A percentile compares a stretch with the other conserved stretches of the same genome.
phyloP scores from a whole-genome alignment of 2,113 vertebrate species.

The Mola mola region DNA sequence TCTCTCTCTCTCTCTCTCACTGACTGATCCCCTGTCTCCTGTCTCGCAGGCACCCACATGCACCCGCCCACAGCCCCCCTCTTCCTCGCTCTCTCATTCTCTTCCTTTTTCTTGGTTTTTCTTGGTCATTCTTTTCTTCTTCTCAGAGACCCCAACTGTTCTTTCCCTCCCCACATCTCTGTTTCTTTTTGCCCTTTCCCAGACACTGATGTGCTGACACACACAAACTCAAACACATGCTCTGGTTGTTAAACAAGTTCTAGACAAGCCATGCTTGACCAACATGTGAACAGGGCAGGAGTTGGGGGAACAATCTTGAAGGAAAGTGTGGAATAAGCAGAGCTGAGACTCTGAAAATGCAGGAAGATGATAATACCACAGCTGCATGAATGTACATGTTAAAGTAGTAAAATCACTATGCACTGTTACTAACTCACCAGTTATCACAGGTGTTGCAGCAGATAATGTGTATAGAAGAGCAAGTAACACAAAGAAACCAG shows the following conservation, averaged over 20 bases:
- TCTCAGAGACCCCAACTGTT: constrained; percentile 39
- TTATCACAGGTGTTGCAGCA: constrained; percentile 11
- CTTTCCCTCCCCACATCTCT: constrained; percentile 52
- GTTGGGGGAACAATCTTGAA: constrained; percentile 8
- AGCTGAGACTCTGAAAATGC: constrained; percentile 1
- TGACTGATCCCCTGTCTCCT: constrained; percentile 76
- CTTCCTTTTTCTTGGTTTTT: constrained; percentile 43
- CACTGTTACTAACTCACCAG: too few relatives aligned
- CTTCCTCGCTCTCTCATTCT: constrained; percentile 36
- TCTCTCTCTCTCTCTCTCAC: too few relatives aligned
- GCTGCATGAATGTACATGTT: too few relatives aligned
- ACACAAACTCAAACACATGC: constrained; percentile 69
- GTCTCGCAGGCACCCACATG: constrained; percentile 80
- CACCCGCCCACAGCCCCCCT: constrained; percentile 82
- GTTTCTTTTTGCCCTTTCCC: constrained; percentile 41
- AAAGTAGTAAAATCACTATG: too few relatives aligned
- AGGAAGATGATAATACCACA: too few relatives aligned
- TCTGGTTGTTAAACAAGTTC: constrained; percentile 77
- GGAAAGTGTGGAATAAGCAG: constrained; percentile 3
- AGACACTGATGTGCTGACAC: constrained; percentile 53
- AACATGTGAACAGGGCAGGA: constrained; percentile 66
- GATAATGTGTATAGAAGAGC: not conserved
- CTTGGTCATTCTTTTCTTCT: constrained; percentile 64
- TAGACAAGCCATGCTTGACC: constrained; percentile 72
- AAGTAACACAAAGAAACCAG: not conserved